These are phyloP conservation scores for Peromyscus polionotus DNA, from an alignment of 2,113 vertebrate genomes.

Conservation along the genomic window DNA sequence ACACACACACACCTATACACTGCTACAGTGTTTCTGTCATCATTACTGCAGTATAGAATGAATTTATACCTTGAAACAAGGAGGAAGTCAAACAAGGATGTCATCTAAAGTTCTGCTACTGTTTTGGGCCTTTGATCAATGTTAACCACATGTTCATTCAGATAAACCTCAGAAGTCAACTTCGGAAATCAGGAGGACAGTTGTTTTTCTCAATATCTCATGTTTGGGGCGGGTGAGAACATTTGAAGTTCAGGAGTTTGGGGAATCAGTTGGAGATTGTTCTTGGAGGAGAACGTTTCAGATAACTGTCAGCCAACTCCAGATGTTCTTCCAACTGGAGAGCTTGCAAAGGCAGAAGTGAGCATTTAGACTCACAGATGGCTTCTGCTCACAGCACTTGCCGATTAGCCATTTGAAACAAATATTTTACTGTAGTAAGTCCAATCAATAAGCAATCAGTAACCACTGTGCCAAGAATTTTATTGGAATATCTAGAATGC, in stretches of 20 bases:
- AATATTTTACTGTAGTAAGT: slow-evolving; percentile 44
- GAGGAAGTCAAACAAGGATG: neutral
- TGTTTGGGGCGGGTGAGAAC: neutral
- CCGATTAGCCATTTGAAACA: slow-evolving; percentile 58
- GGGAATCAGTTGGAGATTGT: neutral
- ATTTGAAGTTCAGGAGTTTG: neutral
- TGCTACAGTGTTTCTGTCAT: neutral
- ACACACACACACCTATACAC: neutral
- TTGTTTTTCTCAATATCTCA: neutral
- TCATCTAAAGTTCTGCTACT: neutral
- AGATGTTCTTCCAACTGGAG: slow-evolving; percentile 66
- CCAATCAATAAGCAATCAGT: slow-evolving; percentile 31
- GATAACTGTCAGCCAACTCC: slow-evolving; percentile 39
- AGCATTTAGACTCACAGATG: slow-evolving; percentile 54
- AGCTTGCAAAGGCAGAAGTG: slow-evolving; percentile 58
- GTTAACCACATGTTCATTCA: neutral
- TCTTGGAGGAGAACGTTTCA: neutral
- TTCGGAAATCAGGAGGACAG: slow-evolving; percentile 12
- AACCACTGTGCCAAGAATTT: slow-evolving; percentile 21
- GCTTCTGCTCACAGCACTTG: slow-evolving; percentile 10
- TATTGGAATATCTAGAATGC: neutral
- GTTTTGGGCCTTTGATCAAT: neutral
- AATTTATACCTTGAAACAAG: neutral
- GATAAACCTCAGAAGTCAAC: slow-evolving; percentile 28
- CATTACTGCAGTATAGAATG: slow-evolving; percentile 5